Evolutionary conservation across 2,113 vertebrate genomes (phyloP).

Genomic region (Zosterops japonicus): DNA sequence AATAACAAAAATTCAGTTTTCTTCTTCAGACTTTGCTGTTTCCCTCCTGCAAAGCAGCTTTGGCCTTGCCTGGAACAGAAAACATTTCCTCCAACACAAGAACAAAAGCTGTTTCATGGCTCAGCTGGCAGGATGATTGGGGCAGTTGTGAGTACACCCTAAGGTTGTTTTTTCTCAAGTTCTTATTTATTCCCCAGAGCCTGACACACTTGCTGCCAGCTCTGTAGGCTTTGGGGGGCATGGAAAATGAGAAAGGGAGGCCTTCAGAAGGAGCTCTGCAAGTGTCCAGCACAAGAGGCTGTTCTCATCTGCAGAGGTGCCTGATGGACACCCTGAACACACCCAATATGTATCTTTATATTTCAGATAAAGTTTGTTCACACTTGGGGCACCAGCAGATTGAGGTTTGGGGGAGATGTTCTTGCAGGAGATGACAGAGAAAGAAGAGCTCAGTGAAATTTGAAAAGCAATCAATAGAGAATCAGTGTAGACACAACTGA

Average conservation of each 20-base stretch:
- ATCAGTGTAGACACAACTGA: too few species aligned
- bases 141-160: conserved; percentile 21
- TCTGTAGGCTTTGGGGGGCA: not conserved
- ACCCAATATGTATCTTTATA: too few species aligned
- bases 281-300: fast-evolving
- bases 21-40: not conserved
- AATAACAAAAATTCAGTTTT: not conserved
- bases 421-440: too few species aligned
- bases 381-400: not conserved
- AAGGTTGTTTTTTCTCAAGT: conserved; percentile 1
- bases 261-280: not conserved
- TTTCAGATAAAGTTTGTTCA: fast-evolving
- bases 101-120: conserved; percentile 51
- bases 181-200: conserved; percentile 20
- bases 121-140: conserved; percentile 32
- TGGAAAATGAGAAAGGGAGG: not conserved
- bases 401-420: too few species aligned
- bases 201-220: not conserved
- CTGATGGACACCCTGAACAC: not conserved
- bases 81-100: conserved; percentile 9
- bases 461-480: too few species aligned
- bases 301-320: not conserved
- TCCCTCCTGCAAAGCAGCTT: conserved; percentile 35
- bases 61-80: conserved; percentile 28
- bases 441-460: too few species aligned